A percentile compares a stretch with the other conserved stretches of the same genome.
Conservation (phyloP, 2,888 invertebrate species). For the Encarsia formosa region DNA sequence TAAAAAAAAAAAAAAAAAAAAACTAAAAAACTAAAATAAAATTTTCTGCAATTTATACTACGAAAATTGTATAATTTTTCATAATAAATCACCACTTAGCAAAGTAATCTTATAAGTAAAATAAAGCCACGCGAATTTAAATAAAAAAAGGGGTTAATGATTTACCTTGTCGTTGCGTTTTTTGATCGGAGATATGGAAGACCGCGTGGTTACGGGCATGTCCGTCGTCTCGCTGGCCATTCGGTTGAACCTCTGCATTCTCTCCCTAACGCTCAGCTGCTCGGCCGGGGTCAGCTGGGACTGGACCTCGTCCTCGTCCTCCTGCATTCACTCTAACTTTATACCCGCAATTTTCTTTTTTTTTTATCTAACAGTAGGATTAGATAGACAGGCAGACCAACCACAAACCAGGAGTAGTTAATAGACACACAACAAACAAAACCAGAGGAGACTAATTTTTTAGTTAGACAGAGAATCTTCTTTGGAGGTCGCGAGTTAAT, state of each 20-base stretch:
- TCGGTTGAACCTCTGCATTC: conserved; percentile 87
- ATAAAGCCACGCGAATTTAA: no score
- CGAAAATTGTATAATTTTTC: no score
- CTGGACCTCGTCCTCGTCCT: conserved; percentile 43
- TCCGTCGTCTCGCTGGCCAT: conserved; percentile 75
- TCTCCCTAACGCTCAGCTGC: conserved; percentile 83
- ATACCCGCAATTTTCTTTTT: neutral
- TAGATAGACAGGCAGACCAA: neutral
- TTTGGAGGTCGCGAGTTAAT: no score
- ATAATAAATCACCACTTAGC: no score
- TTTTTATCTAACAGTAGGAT: neutral
- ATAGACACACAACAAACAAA: no score
- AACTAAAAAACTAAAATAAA: no score
- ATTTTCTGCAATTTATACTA: no score
- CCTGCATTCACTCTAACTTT: conserved; percentile 36
- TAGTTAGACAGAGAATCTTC: no score
- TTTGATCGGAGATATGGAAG: conserved; percentile 48
- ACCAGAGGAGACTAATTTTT: no score
- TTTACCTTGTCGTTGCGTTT: conserved; percentile 63
- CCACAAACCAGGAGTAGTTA: neutral
- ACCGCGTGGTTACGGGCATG: conserved; percentile 45
- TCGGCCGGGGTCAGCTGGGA: conserved; percentile 46
- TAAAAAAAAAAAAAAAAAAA: no score
- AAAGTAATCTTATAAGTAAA: no score
- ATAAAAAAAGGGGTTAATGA: no score